phyloP scores from a whole-genome alignment of 1,140 invertebrate genomes.

The Scaptomyza montana region DNA sequence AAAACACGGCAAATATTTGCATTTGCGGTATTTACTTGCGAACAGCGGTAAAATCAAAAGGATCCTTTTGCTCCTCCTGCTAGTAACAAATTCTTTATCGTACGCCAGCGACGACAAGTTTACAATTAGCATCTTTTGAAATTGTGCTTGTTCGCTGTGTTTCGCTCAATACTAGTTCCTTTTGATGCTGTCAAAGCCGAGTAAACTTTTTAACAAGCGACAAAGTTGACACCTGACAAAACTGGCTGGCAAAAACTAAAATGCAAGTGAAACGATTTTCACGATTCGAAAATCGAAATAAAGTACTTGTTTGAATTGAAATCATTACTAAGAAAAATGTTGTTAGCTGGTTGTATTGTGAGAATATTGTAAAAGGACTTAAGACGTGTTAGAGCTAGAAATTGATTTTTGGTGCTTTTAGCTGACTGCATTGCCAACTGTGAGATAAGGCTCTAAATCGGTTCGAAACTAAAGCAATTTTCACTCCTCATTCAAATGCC shows the following conservation, averaged over 20 bases:
- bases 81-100: not conserved
- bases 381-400: too few relatives aligned
- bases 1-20: constrained; percentile 70
- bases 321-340: not conserved
- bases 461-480: constrained; percentile 44
- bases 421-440: too few relatives aligned
- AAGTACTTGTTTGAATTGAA: not conserved
- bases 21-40: constrained; percentile 36
- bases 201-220: constrained; percentile 2
- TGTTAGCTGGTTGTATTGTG: too few relatives aligned
- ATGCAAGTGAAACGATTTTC: not conserved
- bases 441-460: constrained; percentile 1
- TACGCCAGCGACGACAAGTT: not conserved
- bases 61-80: constrained; percentile 6
- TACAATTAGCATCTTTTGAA: constrained; percentile 36
- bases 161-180: not conserved
- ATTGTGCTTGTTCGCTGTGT: not conserved
- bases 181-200: constrained; percentile 6
- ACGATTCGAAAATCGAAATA: not conserved
- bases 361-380: too few relatives aligned
- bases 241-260: not conserved
- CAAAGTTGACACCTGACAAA: constrained; percentile 21
- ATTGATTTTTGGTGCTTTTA: too few relatives aligned
- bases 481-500: constrained; percentile 46
- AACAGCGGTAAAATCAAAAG: constrained; percentile 26